A percentile compares a stretch with the other conserved stretches of the same genome.
Evolutionary conservation across 2,888 invertebrate species (phyloP).

Genomic region (Rhingia campestris): DNA sequence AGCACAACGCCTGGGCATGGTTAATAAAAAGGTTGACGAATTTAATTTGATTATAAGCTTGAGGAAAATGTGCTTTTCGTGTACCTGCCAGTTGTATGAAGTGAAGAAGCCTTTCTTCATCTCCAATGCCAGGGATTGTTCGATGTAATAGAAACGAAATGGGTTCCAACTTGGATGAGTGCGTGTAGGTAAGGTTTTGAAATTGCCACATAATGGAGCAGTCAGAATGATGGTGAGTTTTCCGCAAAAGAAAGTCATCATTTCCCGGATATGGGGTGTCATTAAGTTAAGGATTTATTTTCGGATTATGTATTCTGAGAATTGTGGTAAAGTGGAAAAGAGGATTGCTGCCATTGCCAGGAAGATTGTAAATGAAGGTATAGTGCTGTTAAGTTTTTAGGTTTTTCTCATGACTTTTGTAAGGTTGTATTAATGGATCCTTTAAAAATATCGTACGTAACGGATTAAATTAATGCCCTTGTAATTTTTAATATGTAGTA

Average conservation of each 20-base stretch:
- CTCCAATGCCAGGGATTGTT: constrained; percentile 5
- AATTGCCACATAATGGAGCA: background rate
- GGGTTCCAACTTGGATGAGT: background rate
- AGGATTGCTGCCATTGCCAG: background rate
- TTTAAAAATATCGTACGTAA: too few species aligned
- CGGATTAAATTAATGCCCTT: too few species aligned
- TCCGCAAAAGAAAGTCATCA: constrained; percentile 50
- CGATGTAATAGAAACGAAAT: constrained; percentile 22
- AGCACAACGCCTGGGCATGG: constrained; percentile 21
- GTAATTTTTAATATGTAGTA: too few species aligned
- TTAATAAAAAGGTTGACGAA: constrained; percentile 41
- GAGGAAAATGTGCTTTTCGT: constrained; percentile 56
- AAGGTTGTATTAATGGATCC: too few species aligned
- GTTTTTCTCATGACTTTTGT: background rate
- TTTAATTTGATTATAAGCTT: constrained; percentile 62
- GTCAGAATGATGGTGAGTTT: constrained; percentile 6
- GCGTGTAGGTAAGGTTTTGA: background rate
- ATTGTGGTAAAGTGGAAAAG: constrained; percentile 20
- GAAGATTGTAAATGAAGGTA: background rate
- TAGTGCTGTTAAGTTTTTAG: background rate
- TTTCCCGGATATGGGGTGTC: constrained; percentile 46
- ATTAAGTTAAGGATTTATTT: constrained; percentile 56
- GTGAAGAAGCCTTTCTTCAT: background rate
- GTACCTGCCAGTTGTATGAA: constrained; percentile 36
- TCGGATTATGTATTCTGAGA: constrained; percentile 39